Percentiles rank a stretch among this genome's conserved stretches.
Conservation (phyloP, 2,113 vertebrate species). For the Tenebrosternarchus preto region DNA sequence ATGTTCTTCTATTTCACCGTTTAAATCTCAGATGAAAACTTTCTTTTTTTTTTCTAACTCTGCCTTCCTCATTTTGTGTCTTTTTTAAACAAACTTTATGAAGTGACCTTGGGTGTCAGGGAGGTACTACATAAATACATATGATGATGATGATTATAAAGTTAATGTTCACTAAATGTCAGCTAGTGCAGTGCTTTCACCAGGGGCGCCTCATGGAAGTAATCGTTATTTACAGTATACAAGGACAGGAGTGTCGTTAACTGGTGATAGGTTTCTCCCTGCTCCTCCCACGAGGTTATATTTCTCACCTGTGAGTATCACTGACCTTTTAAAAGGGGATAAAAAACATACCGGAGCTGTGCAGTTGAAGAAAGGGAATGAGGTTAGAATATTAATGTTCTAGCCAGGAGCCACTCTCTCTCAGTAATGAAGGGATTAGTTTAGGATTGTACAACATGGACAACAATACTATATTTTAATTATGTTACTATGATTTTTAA, state of each 20-base stretch:
- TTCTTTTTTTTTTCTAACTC: too few species aligned
- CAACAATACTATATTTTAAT: too few species aligned
- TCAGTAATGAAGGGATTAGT: neutral
- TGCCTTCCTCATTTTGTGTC: too few species aligned
- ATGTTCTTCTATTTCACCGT: too few species aligned
- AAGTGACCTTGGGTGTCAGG: too few species aligned
- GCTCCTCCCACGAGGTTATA: conserved; percentile 7
- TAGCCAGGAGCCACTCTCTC: neutral
- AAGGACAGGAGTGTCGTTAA: too few species aligned
- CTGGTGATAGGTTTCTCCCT: too few species aligned
- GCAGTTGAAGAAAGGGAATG: neutral
- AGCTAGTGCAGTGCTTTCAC: neutral
- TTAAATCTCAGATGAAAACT: too few species aligned
- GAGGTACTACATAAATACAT: neutral
- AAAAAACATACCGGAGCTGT: neutral
- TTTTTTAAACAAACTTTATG: too few species aligned
- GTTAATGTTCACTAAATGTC: neutral
- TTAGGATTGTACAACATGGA: too few species aligned
- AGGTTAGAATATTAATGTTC: neutral
- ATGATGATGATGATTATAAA: too few species aligned
- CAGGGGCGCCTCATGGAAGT: neutral
- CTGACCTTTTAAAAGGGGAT: conserved; percentile 27
- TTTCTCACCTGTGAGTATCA: conserved; percentile 14
- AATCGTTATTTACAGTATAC: neutral
- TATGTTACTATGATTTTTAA: too few species aligned